Percentiles rank a stretch among this genome's conserved stretches.
These are phyloP conservation scores for Ochotona princeps DNA, from an alignment of 2,113 vertebrate species.

Conservation along the genomic window DNA sequence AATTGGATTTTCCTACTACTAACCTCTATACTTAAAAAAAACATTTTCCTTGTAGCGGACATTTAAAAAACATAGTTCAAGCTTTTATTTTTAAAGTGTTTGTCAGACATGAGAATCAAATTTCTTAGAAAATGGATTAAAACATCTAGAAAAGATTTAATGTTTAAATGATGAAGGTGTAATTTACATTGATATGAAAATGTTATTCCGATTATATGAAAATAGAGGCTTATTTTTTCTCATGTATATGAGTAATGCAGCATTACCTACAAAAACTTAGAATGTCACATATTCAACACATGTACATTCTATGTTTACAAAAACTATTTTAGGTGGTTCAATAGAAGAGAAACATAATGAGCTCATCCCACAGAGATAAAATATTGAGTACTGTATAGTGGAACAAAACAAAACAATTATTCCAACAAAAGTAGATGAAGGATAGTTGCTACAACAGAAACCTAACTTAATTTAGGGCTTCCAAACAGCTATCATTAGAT, in stretches of 20 bases:
- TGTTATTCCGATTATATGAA: conserved; percentile 14
- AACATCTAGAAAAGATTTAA: background rate
- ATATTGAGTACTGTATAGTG: background rate
- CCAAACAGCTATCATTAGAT: background rate
- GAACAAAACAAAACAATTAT: conserved; percentile 35
- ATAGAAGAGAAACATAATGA: background rate
- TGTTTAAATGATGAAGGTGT: background rate
- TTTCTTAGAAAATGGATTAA: conserved; percentile 54
- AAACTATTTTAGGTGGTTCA: conserved; percentile 1
- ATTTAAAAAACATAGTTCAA: background rate
- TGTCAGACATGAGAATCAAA: background rate
- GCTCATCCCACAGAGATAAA: conserved; percentile 14
- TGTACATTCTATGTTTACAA: background rate
- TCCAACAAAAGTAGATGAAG: background rate
- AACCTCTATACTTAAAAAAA: conserved; percentile 45
- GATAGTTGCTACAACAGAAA: background rate
- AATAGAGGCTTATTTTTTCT: conserved; percentile 15
- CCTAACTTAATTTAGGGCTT: conserved; percentile 37
- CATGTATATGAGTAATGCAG: conserved; percentile 13
- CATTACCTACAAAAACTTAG: background rate
- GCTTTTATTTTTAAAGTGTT: conserved; percentile 7
- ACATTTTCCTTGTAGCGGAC: background rate
- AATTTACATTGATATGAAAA: conserved; percentile 23
- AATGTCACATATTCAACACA: background rate
- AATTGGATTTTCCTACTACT: conserved; percentile 47